These are phyloP conservation scores for Ranitomeya variabilis DNA, from an alignment of 2,113 vertebrate genomes.

Conservation along the genomic window DNA sequence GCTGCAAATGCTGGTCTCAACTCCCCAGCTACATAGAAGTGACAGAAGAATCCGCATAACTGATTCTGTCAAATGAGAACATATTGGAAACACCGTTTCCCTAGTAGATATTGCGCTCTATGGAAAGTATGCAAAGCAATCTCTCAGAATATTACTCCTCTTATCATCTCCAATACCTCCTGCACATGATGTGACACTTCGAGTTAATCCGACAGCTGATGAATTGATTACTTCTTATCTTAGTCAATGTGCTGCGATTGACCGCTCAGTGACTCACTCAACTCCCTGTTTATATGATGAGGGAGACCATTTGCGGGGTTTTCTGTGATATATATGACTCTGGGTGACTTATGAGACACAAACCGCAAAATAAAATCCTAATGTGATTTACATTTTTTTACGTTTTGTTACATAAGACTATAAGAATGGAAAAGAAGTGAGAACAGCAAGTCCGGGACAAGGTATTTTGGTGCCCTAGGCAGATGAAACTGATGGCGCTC, in stretches of 20 bases:
- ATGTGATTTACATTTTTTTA: too few species aligned
- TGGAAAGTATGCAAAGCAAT: not conserved
- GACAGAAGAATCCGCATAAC: not conserved
- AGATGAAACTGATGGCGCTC: too few species aligned
- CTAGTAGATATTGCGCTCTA: not conserved
- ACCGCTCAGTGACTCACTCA: constrained; percentile 19
- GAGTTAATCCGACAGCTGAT: constrained; percentile 27
- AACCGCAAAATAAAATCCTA: too few species aligned
- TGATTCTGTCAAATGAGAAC: not conserved
- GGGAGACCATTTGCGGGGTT: not conserved
- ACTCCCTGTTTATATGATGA: not conserved
- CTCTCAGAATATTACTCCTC: not conserved
- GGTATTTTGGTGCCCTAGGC: too few species aligned
- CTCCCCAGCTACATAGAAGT: constrained; percentile 2
- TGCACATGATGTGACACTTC: constrained; percentile 13
- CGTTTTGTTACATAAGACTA: too few species aligned
- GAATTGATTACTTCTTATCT: constrained; percentile 45
- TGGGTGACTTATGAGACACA: not conserved
- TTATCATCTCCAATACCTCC: constrained; percentile 39
- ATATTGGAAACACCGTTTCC: not conserved
- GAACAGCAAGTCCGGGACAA: too few species aligned
- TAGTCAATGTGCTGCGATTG: not conserved
- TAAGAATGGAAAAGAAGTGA: too few species aligned
- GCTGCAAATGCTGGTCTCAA: not conserved
- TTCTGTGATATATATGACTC: not conserved